phyloP scores from a whole-genome alignment of 2,113 vertebrate genomes.

The Sakesphorus luctuosus region DNA sequence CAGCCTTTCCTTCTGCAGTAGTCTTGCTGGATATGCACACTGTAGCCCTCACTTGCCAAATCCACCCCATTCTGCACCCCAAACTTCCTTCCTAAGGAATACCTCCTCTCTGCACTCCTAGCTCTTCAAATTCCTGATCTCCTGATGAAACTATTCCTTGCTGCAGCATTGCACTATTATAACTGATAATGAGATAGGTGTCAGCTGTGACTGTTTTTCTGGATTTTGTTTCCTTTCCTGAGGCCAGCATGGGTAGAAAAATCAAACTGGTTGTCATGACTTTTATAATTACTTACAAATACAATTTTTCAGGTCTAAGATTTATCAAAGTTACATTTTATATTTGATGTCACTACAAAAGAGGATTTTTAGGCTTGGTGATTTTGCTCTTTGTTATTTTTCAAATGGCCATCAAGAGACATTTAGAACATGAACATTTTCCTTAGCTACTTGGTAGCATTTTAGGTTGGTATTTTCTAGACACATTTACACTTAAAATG shows the following conservation, averaged over 20 bases:
- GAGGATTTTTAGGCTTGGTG: background rate
- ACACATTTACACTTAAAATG: background rate
- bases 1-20: background rate
- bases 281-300: background rate
- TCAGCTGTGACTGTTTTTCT: background rate
- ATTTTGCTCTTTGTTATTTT: background rate
- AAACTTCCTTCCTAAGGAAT: background rate
- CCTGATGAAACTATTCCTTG: background rate
- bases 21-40: background rate
- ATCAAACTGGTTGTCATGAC: background rate
- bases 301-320: background rate
- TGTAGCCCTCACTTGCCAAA: background rate
- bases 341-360: background rate
- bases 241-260: background rate
- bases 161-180: fast-evolving
- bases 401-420: background rate
- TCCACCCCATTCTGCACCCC: background rate
- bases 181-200: background rate
- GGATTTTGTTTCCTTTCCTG: background rate
- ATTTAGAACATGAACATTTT: background rate
- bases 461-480: background rate
- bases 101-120: background rate
- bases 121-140: background rate
- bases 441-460: background rate
- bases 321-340: background rate